Percentiles rank a stretch among this genome's conserved stretches.
Evolutionary conservation across 2,888 invertebrate species (phyloP).

Genomic region (Eristalis pertinax): DNA sequence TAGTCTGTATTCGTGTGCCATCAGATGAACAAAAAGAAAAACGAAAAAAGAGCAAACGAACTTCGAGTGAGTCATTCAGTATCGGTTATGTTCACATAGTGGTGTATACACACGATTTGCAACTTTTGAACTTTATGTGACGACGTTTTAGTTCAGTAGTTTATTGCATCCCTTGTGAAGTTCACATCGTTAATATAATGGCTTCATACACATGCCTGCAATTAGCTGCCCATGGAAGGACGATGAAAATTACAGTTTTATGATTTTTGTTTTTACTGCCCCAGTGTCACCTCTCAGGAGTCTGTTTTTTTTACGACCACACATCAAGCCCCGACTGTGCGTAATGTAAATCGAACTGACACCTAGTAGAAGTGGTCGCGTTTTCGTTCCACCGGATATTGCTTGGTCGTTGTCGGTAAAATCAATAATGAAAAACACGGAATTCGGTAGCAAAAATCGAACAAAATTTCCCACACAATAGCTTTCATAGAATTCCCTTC

Average conservation of each 20-base stretch:
- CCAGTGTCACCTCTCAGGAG: background rate
- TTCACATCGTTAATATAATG: background rate
- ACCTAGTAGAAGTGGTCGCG: background rate
- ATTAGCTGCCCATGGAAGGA: background rate
- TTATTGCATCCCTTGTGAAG: background rate
- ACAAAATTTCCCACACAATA: background rate
- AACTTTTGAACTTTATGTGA: constrained; percentile 15
- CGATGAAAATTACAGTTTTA: background rate
- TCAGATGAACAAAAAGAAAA: constrained; percentile 17
- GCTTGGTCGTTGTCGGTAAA: background rate
- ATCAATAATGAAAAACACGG: background rate
- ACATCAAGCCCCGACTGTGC: background rate
- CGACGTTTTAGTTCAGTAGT: constrained; percentile 18
- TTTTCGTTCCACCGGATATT: background rate
- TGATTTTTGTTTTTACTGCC: background rate
- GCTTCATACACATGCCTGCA: background rate
- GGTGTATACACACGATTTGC: constrained; percentile 24
- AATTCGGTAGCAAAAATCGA: background rate
- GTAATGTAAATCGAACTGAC: background rate
- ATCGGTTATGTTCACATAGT: constrained; percentile 34
- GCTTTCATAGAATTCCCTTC: background rate
- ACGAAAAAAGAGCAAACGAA: background rate
- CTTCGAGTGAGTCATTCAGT: constrained; percentile 53
- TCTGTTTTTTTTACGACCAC: background rate
- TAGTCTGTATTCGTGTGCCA: constrained; percentile 28